Evolutionary conservation across 1,140 invertebrate species (phyloP).

Genomic region (Heliconius hewitsoni): DNA sequence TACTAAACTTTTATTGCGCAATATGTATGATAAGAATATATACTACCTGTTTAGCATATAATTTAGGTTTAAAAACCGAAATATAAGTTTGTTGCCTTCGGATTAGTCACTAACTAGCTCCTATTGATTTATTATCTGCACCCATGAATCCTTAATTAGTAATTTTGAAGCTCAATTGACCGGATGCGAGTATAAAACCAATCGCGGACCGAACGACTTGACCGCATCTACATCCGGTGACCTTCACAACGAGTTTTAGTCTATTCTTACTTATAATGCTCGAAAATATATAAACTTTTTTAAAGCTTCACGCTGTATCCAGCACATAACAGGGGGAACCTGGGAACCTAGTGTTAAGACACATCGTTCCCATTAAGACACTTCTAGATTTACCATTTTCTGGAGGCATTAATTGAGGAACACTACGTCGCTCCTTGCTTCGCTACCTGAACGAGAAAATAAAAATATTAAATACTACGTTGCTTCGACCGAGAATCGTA

Average conservation of each 20-base stretch:
- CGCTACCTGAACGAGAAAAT: too few species aligned
- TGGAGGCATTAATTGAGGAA: too few species aligned
- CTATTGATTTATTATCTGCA: slow-evolving; percentile 31
- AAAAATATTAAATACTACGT: too few species aligned
- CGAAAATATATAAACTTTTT: not conserved
- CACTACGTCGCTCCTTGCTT: too few species aligned
- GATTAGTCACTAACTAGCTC: slow-evolving; percentile 31
- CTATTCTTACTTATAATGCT: slow-evolving; percentile 22
- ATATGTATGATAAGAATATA: not conserved
- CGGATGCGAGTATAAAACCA: slow-evolving; percentile 63
- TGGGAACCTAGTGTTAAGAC: too few species aligned
- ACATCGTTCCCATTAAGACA: too few species aligned
- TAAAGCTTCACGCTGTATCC: not conserved
- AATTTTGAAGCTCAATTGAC: slow-evolving; percentile 64
- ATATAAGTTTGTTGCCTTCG: slow-evolving; percentile 6
- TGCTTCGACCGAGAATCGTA: too few species aligned
- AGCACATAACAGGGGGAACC: too few species aligned
- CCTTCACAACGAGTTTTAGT: slow-evolving; percentile 49
- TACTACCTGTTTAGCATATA: not conserved
- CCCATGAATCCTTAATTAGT: slow-evolving; percentile 43
- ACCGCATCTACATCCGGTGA: slow-evolving; percentile 67
- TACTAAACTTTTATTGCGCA: not conserved
- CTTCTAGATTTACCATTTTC: too few species aligned
- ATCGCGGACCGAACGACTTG: slow-evolving; percentile 66
- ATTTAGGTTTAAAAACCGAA: not conserved